Base-by-base conservation (phyloP, 2,113 vertebrate genomes). In the Ictalurus furcatus region DNA sequence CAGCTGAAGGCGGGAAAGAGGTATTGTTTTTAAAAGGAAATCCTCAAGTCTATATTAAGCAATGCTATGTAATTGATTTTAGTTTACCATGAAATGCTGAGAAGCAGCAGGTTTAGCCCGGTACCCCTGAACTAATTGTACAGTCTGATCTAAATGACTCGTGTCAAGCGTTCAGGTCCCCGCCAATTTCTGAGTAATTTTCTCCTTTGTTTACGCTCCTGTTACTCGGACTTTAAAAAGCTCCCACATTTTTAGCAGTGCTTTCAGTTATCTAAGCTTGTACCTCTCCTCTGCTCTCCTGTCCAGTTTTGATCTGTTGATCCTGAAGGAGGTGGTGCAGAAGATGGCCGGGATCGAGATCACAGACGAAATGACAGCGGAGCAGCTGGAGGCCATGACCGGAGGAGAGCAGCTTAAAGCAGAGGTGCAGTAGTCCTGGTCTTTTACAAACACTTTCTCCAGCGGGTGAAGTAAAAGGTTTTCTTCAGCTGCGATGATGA, bases 291-390 rank as follows among this genome's bases (percentile, higher is more conserved):
- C 44, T 44, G 5, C 6, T 80, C 90, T 88, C 90, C 59, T 63
- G 63, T 92, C 88, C 94, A 99, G 98, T 94, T 99, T 99, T 95
- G 98, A 99, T 94, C 94, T 99, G 93, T 94, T 99, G 90, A 99
- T 99, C 95, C 95, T 99, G 90, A 99, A 99, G 95, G 98, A 99
- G 92, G 98, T 99, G 63, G 98, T 99, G 84, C 98, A 99, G 94
- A 99, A 99, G 95, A 99, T 99, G 98, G 98, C 98, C 3, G 98
- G 98, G 80, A 99, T 99, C 87, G 98, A 99, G 96, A 98, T 99
- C 92, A 99, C 98, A 23, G 98, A 99, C 88, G 98, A 99, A 94
- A 99, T 99, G 97, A 99, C 98, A 8, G 96, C 96, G 89, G 98
- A 99, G 88, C 98, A 99, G 81, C 92, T 99, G 78, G 98, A 99